phyloP scores from a whole-genome alignment of 1,140 invertebrate species.

The Stegodyphus mimosarum region DNA sequence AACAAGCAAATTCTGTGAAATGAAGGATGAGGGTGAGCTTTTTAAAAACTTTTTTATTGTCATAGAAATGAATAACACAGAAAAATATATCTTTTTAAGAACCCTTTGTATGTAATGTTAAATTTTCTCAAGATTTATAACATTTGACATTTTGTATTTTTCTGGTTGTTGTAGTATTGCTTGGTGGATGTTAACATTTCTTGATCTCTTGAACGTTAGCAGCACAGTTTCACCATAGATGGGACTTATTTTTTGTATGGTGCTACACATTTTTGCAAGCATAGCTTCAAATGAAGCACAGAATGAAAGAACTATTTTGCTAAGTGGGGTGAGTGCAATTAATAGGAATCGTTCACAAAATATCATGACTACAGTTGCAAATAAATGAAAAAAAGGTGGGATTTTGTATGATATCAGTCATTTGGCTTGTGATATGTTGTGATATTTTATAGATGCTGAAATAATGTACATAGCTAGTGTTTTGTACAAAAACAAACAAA shows the following conservation, averaged over 20 bases:
- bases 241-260: conserved; percentile 57
- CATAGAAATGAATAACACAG: conserved; percentile 56
- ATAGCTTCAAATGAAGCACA: conserved; percentile 51
- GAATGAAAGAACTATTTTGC: conserved; percentile 59
- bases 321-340: conserved; percentile 56
- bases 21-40: conserved; percentile 55
- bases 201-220: conserved; percentile 52
- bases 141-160: conserved; percentile 60
- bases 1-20: conserved; percentile 53
- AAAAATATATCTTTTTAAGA: conserved; percentile 61
- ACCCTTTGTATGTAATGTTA: conserved; percentile 60
- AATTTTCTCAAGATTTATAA: conserved; percentile 61
- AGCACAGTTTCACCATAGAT: conserved; percentile 51
- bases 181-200: conserved; percentile 60
- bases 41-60: conserved; percentile 61
- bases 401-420: conserved; percentile 41
- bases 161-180: conserved; percentile 60
- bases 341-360: conserved; percentile 61
- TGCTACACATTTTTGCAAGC: conserved; percentile 60
- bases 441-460: conserved; percentile 57
- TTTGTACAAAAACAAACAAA: conserved; percentile 42
- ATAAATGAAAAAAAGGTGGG: neutral
- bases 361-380: conserved; percentile 14
- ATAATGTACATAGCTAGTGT: conserved; percentile 47
- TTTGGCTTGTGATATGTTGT: conserved; percentile 61